Base-by-base conservation (phyloP, 1,140 invertebrate genomes). In the Neodiprion fabricii region DNA sequence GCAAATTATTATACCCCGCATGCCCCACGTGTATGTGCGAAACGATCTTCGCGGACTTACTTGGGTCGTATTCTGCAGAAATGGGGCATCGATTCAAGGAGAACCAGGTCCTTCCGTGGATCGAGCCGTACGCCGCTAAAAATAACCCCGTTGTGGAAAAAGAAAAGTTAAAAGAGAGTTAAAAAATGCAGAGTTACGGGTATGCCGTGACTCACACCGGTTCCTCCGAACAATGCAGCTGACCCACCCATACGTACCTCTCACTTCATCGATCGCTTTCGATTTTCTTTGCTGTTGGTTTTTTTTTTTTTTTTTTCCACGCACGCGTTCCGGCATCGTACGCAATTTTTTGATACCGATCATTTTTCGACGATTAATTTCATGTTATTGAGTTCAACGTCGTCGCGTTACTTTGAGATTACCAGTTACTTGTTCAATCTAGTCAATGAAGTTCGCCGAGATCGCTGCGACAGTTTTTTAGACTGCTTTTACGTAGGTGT, bases 1-100 rank as follows among this genome's bases (percentile, higher is more conserved):
- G 28, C 28, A 40, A 1, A 1, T 40, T 40, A 5, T 4, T 40
- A 40, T 40, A 40, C 28, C 28, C 28, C 28, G 28, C 28, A 40
- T 40, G 28, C 28, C 0, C 2, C 28, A 1, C 28, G 28, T 40
- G 28, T 40, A 40, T 40, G 28, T 40, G 17, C 17, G n/a, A 61
- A 12, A 17, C 53, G 53, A 61, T 61, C 53, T 61, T 61, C 7
- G 28, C 28, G 53, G 53, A 61, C 53, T 40, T 40, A 40, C 28
- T 61, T 61, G 53, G 53, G 53, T 12, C 53, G 5, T 5, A 61
- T 9, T 40, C 28, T 40, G 11, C 53, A 61, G 53, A 61, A 61
- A 61, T 61, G 53, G 53, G 53, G 53, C 53, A 61, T 61, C 53
- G 53, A 61, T 61, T 61, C 53, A 61, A 61, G 53, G 53, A 61